A percentile compares a stretch with the other conserved stretches of the same genome.
These are phyloP conservation scores for Potamarius usumacintae DNA, from an alignment of 2,113 vertebrate genomes.

Conservation along the genomic window DNA sequence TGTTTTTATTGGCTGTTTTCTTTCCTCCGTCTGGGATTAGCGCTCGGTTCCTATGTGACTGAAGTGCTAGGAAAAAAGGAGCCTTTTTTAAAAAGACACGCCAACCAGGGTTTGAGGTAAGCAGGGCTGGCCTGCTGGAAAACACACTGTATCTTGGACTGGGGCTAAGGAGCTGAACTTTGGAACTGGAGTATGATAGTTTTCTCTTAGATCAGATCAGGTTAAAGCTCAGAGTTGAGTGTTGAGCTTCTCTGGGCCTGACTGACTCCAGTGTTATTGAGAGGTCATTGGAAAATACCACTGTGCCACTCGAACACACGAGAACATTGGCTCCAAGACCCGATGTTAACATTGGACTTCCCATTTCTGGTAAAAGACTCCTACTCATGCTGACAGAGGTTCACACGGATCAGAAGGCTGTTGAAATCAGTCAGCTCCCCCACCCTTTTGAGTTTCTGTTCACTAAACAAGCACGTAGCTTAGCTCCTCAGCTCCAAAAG, in stretches of 20 bases:
- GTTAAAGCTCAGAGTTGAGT: neutral
- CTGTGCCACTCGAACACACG: neutral
- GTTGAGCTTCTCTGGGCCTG: neutral
- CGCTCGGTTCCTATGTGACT: slow-evolving; percentile 16
- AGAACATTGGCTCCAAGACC: neutral
- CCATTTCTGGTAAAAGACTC: slow-evolving; percentile 1
- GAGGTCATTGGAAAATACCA: slow-evolving; percentile 14
- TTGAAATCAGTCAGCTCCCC: slow-evolving; percentile 1
- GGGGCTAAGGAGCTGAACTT: neutral
- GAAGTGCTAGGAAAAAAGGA: slow-evolving; percentile 18
- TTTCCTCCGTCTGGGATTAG: slow-evolving; percentile 38
- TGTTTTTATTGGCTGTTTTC: slow-evolving; percentile 49
- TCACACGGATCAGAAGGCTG: slow-evolving; percentile 22
- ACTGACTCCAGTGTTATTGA: neutral
- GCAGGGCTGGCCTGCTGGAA: slow-evolving; percentile 37
- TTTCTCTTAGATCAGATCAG: neutral
- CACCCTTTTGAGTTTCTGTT: slow-evolving; percentile 1
- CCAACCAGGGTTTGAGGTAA: slow-evolving; percentile 12
- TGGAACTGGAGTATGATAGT: neutral
- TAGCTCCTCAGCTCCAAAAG: slow-evolving; percentile 57
- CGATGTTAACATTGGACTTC: neutral
- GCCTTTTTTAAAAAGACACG: slow-evolving; percentile 30
- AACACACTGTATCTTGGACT: slow-evolving; percentile 3
- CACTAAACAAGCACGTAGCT: slow-evolving; percentile 51
- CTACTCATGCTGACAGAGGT: neutral